These are phyloP conservation scores for Pseudomyrmex sp. DNA, from an alignment of 1,140 invertebrate genomes.

Conservation along the genomic window DNA sequence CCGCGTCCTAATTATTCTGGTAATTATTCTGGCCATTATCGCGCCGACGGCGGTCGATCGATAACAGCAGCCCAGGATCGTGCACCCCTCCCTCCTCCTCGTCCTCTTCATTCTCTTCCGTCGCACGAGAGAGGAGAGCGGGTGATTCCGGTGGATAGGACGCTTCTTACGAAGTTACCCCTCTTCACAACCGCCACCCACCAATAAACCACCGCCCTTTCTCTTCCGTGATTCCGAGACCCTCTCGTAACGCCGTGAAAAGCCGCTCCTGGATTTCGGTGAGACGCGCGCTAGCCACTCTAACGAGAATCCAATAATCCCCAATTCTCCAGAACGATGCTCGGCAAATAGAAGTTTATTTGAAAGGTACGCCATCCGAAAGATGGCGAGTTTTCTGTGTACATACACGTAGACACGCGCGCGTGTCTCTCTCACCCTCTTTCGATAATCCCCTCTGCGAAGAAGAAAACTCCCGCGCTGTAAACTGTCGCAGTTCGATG, in stretches of 20 bases:
- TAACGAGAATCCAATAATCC: constrained; percentile 82
- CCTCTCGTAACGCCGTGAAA: constrained; percentile 53
- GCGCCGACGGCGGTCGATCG: constrained; percentile 59
- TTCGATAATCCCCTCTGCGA: neutral
- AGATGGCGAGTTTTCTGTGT: constrained; percentile 57
- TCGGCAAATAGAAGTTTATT: constrained; percentile 80
- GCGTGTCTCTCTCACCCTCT: neutral
- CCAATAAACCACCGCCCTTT: constrained; percentile 57
- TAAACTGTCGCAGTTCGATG: neutral
- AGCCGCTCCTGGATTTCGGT: constrained; percentile 69
- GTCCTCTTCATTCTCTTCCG: neutral
- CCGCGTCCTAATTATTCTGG: constrained; percentile 76
- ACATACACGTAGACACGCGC: constrained; percentile 27
- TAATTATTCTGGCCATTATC: constrained; percentile 77
- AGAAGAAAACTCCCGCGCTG: neutral
- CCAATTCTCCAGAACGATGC: constrained; percentile 78
- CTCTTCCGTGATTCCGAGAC: constrained; percentile 39
- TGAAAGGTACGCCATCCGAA: constrained; percentile 69
- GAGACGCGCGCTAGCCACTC: constrained; percentile 66
- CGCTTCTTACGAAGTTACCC: constrained; percentile 52
- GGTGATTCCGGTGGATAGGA: constrained; percentile 24
- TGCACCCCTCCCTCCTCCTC: constrained; percentile 15
- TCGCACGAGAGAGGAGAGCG: neutral
- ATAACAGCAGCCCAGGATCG: constrained; percentile 62
- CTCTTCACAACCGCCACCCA: constrained; percentile 44